phyloP scores from a whole-genome alignment of 2,113 vertebrate species.

The Boleophthalmus pectinirostris region DNA sequence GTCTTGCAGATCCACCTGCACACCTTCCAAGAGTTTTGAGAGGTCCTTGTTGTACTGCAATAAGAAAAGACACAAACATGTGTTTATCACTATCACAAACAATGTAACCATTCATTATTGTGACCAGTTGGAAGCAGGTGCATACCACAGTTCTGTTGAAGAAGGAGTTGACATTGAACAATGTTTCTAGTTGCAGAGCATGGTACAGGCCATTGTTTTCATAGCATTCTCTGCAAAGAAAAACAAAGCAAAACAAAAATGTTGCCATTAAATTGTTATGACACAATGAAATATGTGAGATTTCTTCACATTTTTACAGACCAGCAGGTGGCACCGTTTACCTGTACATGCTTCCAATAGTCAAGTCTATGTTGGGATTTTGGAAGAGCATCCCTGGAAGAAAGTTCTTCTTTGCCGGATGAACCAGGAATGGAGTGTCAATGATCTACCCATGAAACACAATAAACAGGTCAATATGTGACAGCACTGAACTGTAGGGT shows the following conservation, averaged over 20 bases:
- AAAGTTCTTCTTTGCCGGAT: slow-evolving; percentile 85
- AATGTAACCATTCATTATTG: neutral
- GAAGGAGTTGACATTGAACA: slow-evolving; percentile 85
- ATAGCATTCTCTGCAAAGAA: slow-evolving; percentile 84
- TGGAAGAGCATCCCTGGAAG: slow-evolving; percentile 87
- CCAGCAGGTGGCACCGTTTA: slow-evolving; percentile 27
- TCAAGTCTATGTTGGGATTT: slow-evolving; percentile 85
- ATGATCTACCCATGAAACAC: slow-evolving; percentile 81
- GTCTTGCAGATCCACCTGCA: slow-evolving; percentile 80
- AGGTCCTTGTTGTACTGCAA: slow-evolving; percentile 84
- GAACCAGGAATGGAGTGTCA: slow-evolving; percentile 90
- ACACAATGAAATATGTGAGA: no score
- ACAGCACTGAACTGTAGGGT: neutral
- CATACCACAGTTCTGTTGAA: slow-evolving; percentile 85
- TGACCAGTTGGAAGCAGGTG: slow-evolving; percentile 2
- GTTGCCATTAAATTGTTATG: neutral
- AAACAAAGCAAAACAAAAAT: neutral
- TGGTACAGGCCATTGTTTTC: slow-evolving; percentile 89
- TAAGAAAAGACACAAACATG: neutral
- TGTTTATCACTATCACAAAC: neutral
- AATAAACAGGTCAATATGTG: slow-evolving; percentile 16
- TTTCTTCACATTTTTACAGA: neutral
- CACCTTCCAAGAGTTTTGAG: slow-evolving; percentile 76
- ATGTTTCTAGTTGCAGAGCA: slow-evolving; percentile 86
- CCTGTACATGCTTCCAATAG: slow-evolving; percentile 78